Evolutionary conservation across 1,140 invertebrate genomes (phyloP).

Genomic region (Drosophila orena): DNA sequence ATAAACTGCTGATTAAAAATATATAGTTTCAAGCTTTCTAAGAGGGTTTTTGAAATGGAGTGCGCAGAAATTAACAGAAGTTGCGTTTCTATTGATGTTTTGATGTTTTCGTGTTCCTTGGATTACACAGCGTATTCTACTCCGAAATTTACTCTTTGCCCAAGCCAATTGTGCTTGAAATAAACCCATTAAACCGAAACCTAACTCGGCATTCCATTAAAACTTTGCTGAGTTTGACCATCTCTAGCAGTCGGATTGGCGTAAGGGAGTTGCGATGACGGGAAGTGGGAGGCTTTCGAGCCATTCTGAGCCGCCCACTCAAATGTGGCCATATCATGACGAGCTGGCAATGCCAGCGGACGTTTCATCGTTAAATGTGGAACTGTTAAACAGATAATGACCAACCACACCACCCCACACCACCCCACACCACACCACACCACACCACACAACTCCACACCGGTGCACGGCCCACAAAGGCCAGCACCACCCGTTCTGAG

Average conservation of each 20-base stretch:
- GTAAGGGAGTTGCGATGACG: conserved; percentile 1
- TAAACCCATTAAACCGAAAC: neutral
- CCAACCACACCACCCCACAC: conserved; percentile 52
- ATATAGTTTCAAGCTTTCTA: no score
- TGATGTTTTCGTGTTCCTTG: no score
- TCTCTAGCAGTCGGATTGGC: conserved; percentile 27
- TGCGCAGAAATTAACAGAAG: no score
- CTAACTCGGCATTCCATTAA: neutral
- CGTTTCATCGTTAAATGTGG: conserved; percentile 76
- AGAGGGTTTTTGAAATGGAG: no score
- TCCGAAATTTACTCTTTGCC: neutral
- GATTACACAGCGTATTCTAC: no score
- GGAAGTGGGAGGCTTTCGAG: conserved; percentile 1
- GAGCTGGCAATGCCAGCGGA: conserved; percentile 45
- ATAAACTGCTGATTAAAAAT: no score
- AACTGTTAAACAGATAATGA: conserved; percentile 83
- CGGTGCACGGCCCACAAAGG: conserved; percentile 4
- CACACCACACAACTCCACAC: conserved; percentile 51
- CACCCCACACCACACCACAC: conserved; percentile 50
- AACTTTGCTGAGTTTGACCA: conserved; percentile 2
- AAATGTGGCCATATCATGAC: conserved; percentile 65
- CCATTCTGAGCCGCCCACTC: conserved; percentile 34
- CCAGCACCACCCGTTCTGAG: neutral
- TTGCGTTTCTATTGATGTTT: no score
- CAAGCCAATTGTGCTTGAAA: neutral